These are phyloP conservation scores for Scolopax rusticola DNA, from an alignment of 2,797 vertebrate genomes.

Conservation along the genomic window DNA sequence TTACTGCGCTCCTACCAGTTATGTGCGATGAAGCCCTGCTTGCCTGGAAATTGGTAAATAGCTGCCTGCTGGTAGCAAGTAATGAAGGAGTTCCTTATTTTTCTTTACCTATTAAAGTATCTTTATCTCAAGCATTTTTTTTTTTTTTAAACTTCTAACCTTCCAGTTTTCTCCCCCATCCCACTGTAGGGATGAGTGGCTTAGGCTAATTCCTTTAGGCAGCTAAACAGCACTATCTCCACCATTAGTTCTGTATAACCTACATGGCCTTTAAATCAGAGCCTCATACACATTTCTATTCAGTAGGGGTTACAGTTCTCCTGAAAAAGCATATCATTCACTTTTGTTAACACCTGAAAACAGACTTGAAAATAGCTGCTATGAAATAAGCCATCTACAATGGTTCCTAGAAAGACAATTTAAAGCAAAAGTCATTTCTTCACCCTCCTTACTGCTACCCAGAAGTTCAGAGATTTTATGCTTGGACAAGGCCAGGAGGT, in stretches of 20 bases:
- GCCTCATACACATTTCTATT: not conserved
- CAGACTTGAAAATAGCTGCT: not conserved
- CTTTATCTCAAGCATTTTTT: not conserved
- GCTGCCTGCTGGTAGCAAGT: not conserved
- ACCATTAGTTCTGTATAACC: not conserved
- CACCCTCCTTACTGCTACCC: not conserved
- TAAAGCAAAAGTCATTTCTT: not conserved
- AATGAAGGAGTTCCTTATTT: not conserved
- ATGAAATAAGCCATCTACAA: not conserved
- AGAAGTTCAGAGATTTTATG: not conserved
- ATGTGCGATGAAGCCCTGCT: accelerated
- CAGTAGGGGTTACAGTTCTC: not conserved
- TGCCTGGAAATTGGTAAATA: not conserved
- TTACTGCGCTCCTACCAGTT: not conserved
- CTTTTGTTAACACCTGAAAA: not conserved
- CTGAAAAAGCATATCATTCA: not conserved
- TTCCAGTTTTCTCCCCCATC: accelerated
- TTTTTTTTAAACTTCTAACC: not conserved
- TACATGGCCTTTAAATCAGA: not conserved
- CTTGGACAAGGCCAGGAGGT: not conserved
- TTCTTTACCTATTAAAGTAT: not conserved
- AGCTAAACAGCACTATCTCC: not conserved
- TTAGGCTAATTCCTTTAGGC: too few species aligned
- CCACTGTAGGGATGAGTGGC: not conserved
- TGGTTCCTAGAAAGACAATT: not conserved